These are phyloP conservation scores for Scalopus aquaticus DNA, from an alignment of 2,113 vertebrate species.

Conservation along the genomic window DNA sequence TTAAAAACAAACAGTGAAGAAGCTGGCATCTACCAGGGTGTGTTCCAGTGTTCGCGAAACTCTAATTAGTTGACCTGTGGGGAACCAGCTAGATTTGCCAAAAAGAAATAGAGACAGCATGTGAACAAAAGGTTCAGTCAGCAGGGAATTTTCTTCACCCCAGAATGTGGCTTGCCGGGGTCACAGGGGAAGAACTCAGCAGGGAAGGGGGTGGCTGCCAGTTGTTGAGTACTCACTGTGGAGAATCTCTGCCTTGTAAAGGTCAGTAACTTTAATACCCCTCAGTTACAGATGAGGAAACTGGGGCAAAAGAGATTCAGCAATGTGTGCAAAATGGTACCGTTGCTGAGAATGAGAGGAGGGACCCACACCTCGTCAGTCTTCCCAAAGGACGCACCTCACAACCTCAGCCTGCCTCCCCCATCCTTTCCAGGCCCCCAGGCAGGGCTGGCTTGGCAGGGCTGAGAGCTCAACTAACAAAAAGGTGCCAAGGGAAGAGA, in stretches of 20 bases:
- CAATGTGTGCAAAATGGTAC: neutral
- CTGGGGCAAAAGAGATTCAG: neutral
- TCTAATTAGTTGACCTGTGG: neutral
- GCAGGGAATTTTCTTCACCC: neutral
- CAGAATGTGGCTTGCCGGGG: neutral
- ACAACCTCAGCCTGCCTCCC: neutral
- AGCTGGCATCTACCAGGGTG: neutral
- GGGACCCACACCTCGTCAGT: neutral
- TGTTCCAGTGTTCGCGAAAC: neutral
- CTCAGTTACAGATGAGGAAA: neutral
- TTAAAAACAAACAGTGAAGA: neutral
- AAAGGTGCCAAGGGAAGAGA: neutral
- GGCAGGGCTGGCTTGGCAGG: neutral
- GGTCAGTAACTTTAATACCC: neutral
- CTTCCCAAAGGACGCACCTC: neutral
- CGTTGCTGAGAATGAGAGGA: neutral
- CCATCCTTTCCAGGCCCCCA: neutral
- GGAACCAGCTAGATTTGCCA: neutral
- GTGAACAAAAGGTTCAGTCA: neutral
- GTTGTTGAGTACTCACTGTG: neutral
- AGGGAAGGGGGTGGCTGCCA: neutral
- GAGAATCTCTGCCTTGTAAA: neutral
- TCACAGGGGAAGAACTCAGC: neutral
- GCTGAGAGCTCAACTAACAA: neutral
- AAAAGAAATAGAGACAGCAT: neutral